These are phyloP conservation scores for Pollimyrus isidori DNA, from an alignment of 2,113 vertebrate species.

Conservation along the genomic window DNA sequence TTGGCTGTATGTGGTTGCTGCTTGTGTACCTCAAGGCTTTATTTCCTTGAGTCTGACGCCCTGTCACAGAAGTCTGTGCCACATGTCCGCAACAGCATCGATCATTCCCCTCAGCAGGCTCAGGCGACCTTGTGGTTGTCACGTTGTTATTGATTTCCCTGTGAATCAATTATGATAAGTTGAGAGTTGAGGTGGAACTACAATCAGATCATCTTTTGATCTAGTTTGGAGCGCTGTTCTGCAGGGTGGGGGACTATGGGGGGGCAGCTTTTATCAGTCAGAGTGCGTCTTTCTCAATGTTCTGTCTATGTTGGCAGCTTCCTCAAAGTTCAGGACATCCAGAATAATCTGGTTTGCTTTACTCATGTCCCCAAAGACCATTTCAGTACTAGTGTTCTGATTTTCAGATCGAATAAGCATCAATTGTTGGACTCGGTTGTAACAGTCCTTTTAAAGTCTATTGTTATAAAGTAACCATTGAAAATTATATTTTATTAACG, in stretches of 20 bases:
- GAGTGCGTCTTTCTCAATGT: background rate
- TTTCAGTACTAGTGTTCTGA: constrained; percentile 47
- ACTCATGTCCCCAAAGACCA: constrained; percentile 28
- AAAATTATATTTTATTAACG: background rate
- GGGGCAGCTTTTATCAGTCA: background rate
- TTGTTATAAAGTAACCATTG: constrained; percentile 2
- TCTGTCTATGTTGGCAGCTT: background rate
- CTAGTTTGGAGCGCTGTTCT: background rate
- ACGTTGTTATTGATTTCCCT: background rate
- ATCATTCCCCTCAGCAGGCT: background rate
- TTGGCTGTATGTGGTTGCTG: background rate
- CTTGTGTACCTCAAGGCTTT: background rate
- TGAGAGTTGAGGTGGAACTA: background rate
- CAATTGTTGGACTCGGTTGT: constrained; percentile 18
- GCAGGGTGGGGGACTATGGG: background rate
- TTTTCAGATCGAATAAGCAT: constrained; percentile 18
- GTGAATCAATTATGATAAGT: background rate
- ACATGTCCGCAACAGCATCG: background rate
- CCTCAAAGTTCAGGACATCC: background rate
- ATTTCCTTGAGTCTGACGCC: background rate
- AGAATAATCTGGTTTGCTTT: constrained; percentile 4
- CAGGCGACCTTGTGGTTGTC: background rate
- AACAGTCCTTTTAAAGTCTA: background rate
- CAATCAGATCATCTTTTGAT: background rate
- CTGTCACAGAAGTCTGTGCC: background rate